A percentile compares a stretch with the other conserved stretches of the same genome.
Conservation (phyloP, 2,113 vertebrate genomes). For the Eretmochelys imbricata region DNA sequence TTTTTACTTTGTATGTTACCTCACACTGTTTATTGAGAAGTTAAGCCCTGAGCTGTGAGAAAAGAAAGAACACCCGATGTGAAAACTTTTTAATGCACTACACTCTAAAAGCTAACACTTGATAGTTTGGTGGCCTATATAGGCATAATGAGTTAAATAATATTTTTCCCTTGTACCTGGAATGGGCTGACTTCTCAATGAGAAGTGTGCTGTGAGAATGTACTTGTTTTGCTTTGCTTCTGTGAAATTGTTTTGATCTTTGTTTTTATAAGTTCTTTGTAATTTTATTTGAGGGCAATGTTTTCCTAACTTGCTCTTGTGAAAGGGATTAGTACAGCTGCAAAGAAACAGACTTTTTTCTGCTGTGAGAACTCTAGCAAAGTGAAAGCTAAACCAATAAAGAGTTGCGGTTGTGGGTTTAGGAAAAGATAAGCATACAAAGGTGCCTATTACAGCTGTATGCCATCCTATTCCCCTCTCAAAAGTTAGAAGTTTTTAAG, state of each 20-base stretch:
- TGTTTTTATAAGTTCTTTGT: neutral
- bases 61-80: neutral
- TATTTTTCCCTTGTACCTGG: neutral
- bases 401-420: slow-evolving; percentile 24
- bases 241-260: neutral
- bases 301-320: neutral
- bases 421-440: neutral
- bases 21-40: neutral
- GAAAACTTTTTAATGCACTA: neutral
- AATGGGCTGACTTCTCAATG: neutral
- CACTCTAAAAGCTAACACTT: neutral
- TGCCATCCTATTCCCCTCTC: neutral
- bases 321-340: neutral
- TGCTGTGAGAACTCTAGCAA: neutral
- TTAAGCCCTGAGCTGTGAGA: neutral
- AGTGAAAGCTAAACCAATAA: slow-evolving; percentile 25
- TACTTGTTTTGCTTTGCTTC: neutral
- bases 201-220: neutral
- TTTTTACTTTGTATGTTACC: no score
- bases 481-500: neutral
- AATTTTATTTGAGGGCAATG: neutral
- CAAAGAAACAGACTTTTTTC: neutral
- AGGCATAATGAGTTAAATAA: neutral
- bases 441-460: neutral
- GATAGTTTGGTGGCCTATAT: neutral